phyloP scores from a whole-genome alignment of 1,140 invertebrate genomes.

The Drosophila watanabei region DNA sequence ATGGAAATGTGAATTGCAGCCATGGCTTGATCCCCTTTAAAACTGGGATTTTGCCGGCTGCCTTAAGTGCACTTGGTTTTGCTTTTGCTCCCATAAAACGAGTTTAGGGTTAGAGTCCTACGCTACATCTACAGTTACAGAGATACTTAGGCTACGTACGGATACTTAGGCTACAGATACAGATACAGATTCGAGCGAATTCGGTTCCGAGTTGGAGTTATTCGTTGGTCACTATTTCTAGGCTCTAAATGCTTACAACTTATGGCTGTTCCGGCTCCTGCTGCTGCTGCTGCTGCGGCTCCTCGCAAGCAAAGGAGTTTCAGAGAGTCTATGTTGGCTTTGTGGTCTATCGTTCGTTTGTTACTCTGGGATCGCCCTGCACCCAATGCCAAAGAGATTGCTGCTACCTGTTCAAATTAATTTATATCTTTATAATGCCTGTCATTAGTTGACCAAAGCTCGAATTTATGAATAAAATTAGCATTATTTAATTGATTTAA shows the following conservation, averaged over 20 bases:
- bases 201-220: slow-evolving; percentile 12
- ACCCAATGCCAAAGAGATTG: background rate
- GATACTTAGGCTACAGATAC: slow-evolving; percentile 28
- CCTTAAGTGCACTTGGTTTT: slow-evolving; percentile 49
- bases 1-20: slow-evolving; percentile 48
- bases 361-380: slow-evolving; percentile 17
- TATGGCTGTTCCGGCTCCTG: slow-evolving; percentile 73
- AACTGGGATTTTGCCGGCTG: slow-evolving; percentile 32
- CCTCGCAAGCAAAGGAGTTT: slow-evolving; percentile 58
- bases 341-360: slow-evolving; percentile 53
- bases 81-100: slow-evolving; percentile 39
- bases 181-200: slow-evolving; percentile 24
- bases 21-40: slow-evolving; percentile 27
- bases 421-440: slow-evolving; percentile 8
- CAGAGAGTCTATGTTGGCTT: slow-evolving; percentile 85
- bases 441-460: background rate
- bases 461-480: background rate
- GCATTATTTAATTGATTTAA: background rate
- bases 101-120: slow-evolving; percentile 50
- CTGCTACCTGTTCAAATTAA: slow-evolving; percentile 1
- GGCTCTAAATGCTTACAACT: slow-evolving; percentile 75
- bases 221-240: slow-evolving; percentile 26
- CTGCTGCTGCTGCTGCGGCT: slow-evolving; percentile 17
- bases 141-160: slow-evolving; percentile 18
- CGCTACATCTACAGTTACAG: slow-evolving; percentile 31